Percentiles rank a stretch among this genome's conserved stretches.
phyloP scores from a whole-genome alignment of 2,888 invertebrate genomes.

The Ptychoptera contaminata region DNA sequence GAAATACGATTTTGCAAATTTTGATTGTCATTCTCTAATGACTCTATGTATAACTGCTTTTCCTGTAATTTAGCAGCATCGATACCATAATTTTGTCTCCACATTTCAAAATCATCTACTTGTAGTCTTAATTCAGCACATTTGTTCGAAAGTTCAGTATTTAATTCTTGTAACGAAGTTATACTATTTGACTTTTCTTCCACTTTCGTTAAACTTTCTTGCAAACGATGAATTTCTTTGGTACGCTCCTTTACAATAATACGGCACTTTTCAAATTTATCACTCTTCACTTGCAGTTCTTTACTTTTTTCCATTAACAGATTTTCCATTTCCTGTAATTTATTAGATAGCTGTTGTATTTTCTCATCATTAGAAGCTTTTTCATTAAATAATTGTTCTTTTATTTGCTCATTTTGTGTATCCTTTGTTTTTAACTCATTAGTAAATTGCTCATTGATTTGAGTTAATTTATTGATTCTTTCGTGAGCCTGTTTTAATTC shows the following conservation, averaged over 20 bases:
- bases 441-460: constrained; percentile 21
- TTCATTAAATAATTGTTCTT: constrained; percentile 27
- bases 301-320: constrained; percentile 32
- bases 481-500: no score
- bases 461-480: not conserved
- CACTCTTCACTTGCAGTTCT: constrained; percentile 34
- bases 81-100: constrained; percentile 15
- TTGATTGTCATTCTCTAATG: constrained; percentile 46
- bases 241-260: constrained; percentile 37
- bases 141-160: not conserved
- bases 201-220: constrained; percentile 9
- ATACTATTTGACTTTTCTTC: constrained; percentile 11
- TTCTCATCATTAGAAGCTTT: constrained; percentile 19
- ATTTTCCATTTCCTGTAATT: constrained; percentile 31
- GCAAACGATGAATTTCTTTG: constrained; percentile 35
- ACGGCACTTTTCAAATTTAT: constrained; percentile 36
- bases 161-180: constrained; percentile 5
- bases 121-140: not conserved
- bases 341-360: constrained; percentile 25
- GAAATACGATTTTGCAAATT: constrained; percentile 46
- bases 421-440: constrained; percentile 30
- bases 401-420: constrained; percentile 31
- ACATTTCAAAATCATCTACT: no score
- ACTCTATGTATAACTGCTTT: constrained; percentile 56
- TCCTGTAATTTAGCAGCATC: constrained; percentile 53